These are phyloP conservation scores for Triplophysa yarkandensis DNA, from an alignment of 2,797 vertebrate species.

Conservation along the genomic window DNA sequence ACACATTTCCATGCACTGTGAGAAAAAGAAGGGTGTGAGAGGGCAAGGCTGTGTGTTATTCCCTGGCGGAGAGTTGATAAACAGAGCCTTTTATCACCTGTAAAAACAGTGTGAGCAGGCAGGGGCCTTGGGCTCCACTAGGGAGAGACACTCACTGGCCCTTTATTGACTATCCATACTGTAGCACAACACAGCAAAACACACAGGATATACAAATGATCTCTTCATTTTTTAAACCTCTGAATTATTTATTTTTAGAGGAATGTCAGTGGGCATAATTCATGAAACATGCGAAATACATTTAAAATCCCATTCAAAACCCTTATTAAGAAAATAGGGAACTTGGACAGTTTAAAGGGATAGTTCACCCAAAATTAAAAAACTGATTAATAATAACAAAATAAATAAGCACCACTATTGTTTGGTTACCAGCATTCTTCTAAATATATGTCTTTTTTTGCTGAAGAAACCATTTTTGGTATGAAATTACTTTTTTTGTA, in stretches of 20 bases:
- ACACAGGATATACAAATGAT: neutral
- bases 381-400: too few species aligned
- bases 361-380: neutral
- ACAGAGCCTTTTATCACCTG: constrained; percentile 59
- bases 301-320: neutral
- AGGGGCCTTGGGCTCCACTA: constrained; percentile 54
- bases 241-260: neutral
- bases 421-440: too few species aligned
- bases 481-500: too few species aligned
- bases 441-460: too few species aligned
- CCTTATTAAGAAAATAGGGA: neutral
- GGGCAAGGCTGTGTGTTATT: constrained; percentile 59
- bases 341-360: neutral
- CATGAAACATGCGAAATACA: neutral
- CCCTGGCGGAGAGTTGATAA: constrained; percentile 55
- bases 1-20: constrained; percentile 47
- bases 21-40: constrained; percentile 44
- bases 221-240: neutral
- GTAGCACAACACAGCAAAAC: constrained; percentile 39
- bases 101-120: constrained; percentile 56
- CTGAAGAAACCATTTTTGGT: too few species aligned
- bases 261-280: neutral
- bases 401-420: too few species aligned
- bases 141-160: constrained; percentile 50
- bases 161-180: constrained; percentile 58